Evolutionary conservation across 2,888 invertebrate genomes (phyloP), one percentile per base, ranked within the genome.

Genomic region (Apamea monoglypha): DNA sequence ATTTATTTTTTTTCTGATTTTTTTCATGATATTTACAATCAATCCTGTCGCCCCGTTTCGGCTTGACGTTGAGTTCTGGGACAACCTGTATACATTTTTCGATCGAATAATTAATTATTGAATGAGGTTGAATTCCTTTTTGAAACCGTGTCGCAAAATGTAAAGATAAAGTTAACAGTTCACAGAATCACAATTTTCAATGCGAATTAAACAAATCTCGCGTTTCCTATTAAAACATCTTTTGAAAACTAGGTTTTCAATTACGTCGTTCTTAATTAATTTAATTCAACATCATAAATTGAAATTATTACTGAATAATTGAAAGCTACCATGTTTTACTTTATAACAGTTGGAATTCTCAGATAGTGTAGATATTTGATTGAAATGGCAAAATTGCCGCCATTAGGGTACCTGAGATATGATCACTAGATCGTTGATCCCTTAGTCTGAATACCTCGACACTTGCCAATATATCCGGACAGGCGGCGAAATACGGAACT

Each of bases 341-440:
- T 70, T 18, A 84, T n/a, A 80, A 32, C 66, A 78, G 76, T 66
- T 32, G 53, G 29, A 72, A 56, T 81, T 81, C 87, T 86, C 75
- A 91, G 91, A 93, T 92, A 91, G 91, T 91, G 88, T 90, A 90
- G 59, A 91, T 91, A 88, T 91, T 92, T 94, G 93, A 95, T 94
- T 94, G 94, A 93, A 94, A 92, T 91, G 90, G 93, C 91, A 87
- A 92, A 94, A 94, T 94, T 93, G 92, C 91, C 80, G 83, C 90
- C 85, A 94, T 94, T 93, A 92, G 80, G 88, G 89, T 88, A 90
- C 91, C 89, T 87, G 82, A 82, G 90, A 88, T 89, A 91, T 89
- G 90, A 91, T 91, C 91, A 86, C 78, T 68, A 76, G 79, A 79
- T 79, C 78, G 74, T 80, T 87, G 84, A 85, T 84, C 82, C 81